Base-by-base conservation (phyloP, 2,113 vertebrate genomes). In the Megaleporinus macrocephalus region DNA sequence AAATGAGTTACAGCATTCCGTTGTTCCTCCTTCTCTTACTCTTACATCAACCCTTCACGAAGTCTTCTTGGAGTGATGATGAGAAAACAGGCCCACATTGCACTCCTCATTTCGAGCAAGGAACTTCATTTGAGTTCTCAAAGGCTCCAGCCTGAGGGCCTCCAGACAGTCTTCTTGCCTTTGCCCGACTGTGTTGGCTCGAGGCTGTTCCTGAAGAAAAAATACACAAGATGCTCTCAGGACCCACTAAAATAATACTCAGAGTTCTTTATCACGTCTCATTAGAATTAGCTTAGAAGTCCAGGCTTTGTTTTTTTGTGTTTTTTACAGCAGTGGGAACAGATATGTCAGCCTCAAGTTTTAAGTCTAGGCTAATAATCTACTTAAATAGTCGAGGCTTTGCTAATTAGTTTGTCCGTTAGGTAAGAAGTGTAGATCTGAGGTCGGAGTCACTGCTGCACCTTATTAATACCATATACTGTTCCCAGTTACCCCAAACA, bases 181-280 rank as follows among this genome's bases (percentile, higher is more conserved):
- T 86, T 81, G 84, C 59, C 27, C 24, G 24, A 3, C 13, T 24
- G 5, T 22, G 65, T 86, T n/a, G n/a, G n/a, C 81, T 68, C 78
- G 5, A 12, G 77, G 68, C 81, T 68, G 49, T 18, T 85, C 15
- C 33, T 66, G 47, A 61, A n/a, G 47, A 70, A 41, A 59, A 85
- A 73, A 26, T 20, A 59, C 55, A 68, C 14, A n/a, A n/a, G 78
- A 70, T 69, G 71, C 71, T 4, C 20, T 18, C 51, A 36, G 3
- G 61, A 24, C 30, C 24, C 44, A 0, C 70, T 30, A 72, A 53
- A n/a, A 68, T n/a, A 81, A 81, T 61, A 63, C 65, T 47, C 80
- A 55, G 22, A 36, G 24, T 33, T 4, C 44, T 78, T 78, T 65
- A 83, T 15, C 26, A 61, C 53, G 73, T 41, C 57, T 66, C 36